Conservation (phyloP, 2,113 vertebrate species). For the Choloepus hoffmanni region DNA sequence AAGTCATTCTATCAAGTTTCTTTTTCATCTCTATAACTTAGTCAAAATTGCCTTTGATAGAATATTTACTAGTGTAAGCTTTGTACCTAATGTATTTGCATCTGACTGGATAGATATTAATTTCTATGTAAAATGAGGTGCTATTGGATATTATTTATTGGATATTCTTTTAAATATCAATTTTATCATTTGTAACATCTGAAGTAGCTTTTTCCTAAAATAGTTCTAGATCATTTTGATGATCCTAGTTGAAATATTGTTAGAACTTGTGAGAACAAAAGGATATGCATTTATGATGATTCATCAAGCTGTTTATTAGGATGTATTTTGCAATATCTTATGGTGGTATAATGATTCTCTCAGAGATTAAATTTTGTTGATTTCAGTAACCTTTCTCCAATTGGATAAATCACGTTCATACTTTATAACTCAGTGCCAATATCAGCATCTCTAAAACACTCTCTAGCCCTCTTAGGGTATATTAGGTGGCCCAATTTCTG, state of each 20-base stretch:
- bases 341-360: neutral
- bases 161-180: neutral
- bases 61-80: neutral
- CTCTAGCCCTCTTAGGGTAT: neutral
- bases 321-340: neutral
- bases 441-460: neutral
- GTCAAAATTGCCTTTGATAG: neutral
- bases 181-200: neutral
- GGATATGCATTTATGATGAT: neutral
- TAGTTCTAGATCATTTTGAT: neutral
- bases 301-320: neutral
- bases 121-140: neutral
- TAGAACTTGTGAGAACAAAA: neutral
- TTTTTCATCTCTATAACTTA: neutral
- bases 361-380: neutral
- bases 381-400: neutral
- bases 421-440: neutral
- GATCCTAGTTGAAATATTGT: neutral
- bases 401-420: neutral
- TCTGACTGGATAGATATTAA: neutral
- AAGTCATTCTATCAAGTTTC: neutral
- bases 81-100: neutral
- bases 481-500: rapidly evolving
- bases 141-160: neutral
- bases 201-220: neutral